Evolutionary conservation across 2,888 invertebrate genomes (phyloP).

Genomic region (Morpho achilles): DNA sequence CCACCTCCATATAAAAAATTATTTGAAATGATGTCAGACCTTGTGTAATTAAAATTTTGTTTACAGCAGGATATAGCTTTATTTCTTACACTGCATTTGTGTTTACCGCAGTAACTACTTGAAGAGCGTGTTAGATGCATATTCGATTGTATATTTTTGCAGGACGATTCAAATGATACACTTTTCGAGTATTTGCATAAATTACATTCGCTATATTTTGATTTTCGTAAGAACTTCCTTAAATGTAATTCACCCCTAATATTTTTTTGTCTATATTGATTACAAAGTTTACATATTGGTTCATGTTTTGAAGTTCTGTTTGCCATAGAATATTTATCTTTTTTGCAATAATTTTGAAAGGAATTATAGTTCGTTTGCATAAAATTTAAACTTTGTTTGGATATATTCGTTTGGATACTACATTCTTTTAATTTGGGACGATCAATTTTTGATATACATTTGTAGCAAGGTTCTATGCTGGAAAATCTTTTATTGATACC

Average conservation of each 20-base stretch:
- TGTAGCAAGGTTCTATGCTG: neutral
- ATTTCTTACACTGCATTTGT: neutral
- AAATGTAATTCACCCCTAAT: no score
- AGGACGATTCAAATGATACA: neutral
- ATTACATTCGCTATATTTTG: neutral
- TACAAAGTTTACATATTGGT: no score
- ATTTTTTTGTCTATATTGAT: no score
- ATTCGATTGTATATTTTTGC: conserved; percentile 1
- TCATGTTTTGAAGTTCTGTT: no score
- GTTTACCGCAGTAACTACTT: neutral
- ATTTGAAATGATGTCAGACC: neutral
- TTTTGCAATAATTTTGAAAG: no score
- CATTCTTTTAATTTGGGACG: neutral
- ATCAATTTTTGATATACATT: neutral
- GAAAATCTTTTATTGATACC: no score
- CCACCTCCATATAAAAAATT: neutral
- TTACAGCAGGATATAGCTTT: conserved; percentile 1
- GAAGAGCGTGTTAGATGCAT: neutral
- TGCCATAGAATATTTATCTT: no score
- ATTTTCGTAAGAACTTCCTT: no score
- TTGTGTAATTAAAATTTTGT: neutral
- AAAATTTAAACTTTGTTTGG: neutral
- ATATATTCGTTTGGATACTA: neutral
- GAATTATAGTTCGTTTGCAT: no score
- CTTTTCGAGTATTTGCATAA: neutral